A percentile compares a stretch with the other conserved stretches of the same genome.
These are phyloP conservation scores for Formica exsecta DNA, from an alignment of 1,140 invertebrate genomes.

Conservation along the genomic window DNA sequence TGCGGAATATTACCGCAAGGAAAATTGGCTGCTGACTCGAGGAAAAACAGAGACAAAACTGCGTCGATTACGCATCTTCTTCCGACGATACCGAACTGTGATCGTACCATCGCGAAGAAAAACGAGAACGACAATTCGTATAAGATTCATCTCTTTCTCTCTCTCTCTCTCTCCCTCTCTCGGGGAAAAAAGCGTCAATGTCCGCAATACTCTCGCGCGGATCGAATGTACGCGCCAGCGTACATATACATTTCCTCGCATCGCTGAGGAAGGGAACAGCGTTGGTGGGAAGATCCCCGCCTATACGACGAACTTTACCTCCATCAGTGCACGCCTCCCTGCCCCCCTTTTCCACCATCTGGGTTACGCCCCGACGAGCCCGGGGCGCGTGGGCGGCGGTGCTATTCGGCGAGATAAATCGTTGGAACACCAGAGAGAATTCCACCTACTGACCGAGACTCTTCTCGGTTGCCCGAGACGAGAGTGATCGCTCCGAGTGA, in stretches of 20 bases:
- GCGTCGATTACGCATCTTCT: constrained; percentile 8
- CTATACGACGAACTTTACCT: constrained; percentile 56
- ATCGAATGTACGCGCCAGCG: constrained; percentile 65
- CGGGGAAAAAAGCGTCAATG: constrained; percentile 53
- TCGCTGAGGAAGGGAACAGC: constrained; percentile 25
- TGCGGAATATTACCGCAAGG: neutral
- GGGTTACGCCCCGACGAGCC: constrained; percentile 72
- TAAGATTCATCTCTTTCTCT: neutral
- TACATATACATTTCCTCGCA: constrained; percentile 57
- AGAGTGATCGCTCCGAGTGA: constrained; percentile 16
- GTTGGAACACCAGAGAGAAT: constrained; percentile 40
- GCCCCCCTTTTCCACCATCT: no score
- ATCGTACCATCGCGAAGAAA: constrained; percentile 27
- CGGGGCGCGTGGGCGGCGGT: constrained; percentile 64
- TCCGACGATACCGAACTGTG: neutral
- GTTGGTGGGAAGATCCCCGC: constrained; percentile 74
- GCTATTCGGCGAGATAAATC: constrained; percentile 59
- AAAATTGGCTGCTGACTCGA: no score
- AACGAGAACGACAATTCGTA: neutral
- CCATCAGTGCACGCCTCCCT: constrained; percentile 69
- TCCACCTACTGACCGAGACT: constrained; percentile 77
- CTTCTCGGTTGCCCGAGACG: constrained; percentile 11
- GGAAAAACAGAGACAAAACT: no score
- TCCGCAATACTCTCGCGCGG: constrained; percentile 61
- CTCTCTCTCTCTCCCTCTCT: neutral